Percentiles rank a stretch among this genome's conserved stretches.
Conservation (phyloP, 2,888 invertebrate species). For the Drosophila peninsularis region DNA sequence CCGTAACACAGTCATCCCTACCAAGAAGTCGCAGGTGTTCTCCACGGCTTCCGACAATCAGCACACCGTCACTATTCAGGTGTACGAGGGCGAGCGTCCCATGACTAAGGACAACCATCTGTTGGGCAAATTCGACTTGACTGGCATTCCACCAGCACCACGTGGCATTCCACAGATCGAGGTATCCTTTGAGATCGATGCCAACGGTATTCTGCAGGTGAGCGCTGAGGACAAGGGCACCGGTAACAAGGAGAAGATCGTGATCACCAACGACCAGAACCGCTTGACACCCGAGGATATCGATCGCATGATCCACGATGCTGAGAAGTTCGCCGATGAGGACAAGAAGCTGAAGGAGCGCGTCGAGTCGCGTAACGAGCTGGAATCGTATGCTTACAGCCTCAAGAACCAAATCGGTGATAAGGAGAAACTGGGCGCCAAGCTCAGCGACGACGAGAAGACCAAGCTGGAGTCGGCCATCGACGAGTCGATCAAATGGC, state of each 20-base stretch:
- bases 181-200: constrained; percentile 97
- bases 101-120: constrained; percentile 99
- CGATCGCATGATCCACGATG: constrained; percentile 99
- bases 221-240: constrained; percentile 99
- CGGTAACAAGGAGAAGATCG: constrained; percentile 99
- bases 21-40: constrained; percentile 99
- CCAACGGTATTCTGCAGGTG: constrained; percentile 97
- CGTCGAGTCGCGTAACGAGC: constrained; percentile 97
- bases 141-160: constrained; percentile 97
- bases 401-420: constrained; percentile 98
- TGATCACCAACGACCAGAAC: constrained; percentile 99
- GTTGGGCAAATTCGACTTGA: constrained; percentile 98
- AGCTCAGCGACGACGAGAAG: constrained; percentile 95
- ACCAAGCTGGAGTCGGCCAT: constrained; percentile 97
- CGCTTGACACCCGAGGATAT: constrained; percentile 98
- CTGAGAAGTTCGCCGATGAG: constrained; percentile 99
- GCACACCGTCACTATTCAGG: constrained; percentile 99
- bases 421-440: constrained; percentile 98
- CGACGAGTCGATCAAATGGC: constrained; percentile 98
- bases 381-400: constrained; percentile 98
- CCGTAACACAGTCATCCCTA: constrained; percentile 99
- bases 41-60: constrained; percentile 99
- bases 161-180: constrained; percentile 97
- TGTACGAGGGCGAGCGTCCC: constrained; percentile 99
- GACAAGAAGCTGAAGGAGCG: constrained; percentile 98